A percentile compares a stretch with the other conserved stretches of the same genome.
phyloP scores from a whole-genome alignment of 2,113 vertebrate species.

The Pseudolaguvia tuberculata region DNA sequence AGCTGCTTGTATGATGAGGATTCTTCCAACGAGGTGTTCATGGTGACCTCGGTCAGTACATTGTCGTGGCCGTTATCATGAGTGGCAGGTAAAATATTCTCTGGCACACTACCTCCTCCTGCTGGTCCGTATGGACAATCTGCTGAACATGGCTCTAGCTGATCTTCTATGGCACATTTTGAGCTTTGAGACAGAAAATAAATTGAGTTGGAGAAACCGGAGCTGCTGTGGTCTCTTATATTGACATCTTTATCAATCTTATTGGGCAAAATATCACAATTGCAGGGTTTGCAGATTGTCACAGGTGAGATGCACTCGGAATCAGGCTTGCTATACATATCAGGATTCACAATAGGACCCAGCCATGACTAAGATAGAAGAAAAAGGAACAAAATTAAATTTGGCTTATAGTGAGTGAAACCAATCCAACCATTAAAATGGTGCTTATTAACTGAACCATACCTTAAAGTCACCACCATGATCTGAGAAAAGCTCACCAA shows the following conservation, averaged over 20 bases:
- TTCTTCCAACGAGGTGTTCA: neutral
- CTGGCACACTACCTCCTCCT: neutral
- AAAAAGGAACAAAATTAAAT: neutral
- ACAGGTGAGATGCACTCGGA: constrained; percentile 39
- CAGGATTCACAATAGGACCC: constrained; percentile 36
- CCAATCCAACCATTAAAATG: neutral
- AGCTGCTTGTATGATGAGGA: constrained; percentile 54
- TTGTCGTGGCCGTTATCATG: neutral
- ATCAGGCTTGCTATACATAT: constrained; percentile 37
- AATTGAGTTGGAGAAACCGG: constrained; percentile 60
- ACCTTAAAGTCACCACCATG: constrained; percentile 34
- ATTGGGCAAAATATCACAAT: neutral
- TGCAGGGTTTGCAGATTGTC: constrained; percentile 37
- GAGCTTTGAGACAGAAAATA: constrained; percentile 52
- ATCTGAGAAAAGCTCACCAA: neutral
- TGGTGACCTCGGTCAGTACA: neutral
- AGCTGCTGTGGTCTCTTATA: constrained; percentile 17
- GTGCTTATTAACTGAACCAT: neutral
- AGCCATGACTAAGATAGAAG: constrained; percentile 52
- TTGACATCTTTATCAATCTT: neutral
- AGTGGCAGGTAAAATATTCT: neutral
- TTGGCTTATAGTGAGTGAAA: too few relatives aligned
- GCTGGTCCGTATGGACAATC: constrained; percentile 51
- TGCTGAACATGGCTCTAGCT: constrained; percentile 40
- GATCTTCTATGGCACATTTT: neutral